A percentile compares a stretch with the other conserved stretches of the same genome.
phyloP scores from a whole-genome alignment of 2,797 vertebrate genomes.

The Okamejei kenojei region DNA sequence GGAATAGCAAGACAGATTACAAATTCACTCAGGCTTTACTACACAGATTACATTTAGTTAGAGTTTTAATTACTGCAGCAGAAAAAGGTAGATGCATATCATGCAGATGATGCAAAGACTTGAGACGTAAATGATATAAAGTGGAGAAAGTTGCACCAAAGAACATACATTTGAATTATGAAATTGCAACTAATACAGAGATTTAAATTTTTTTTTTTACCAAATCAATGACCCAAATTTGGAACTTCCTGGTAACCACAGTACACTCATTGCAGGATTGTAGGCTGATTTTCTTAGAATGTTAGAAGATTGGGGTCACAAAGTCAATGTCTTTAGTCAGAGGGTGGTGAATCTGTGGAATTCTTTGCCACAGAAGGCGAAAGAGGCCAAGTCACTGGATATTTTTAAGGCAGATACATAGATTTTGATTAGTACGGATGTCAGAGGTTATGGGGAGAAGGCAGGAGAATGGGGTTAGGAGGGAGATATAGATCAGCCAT shows the following conservation, averaged over 20 bases:
- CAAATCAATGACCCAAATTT: background rate
- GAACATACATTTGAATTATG: background rate
- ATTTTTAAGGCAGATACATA: no score
- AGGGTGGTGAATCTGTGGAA: no score
- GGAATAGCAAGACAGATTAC: background rate
- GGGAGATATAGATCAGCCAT: no score
- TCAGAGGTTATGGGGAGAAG: no score
- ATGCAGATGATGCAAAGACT: background rate
- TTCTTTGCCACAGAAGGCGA: no score
- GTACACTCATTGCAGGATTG: background rate
- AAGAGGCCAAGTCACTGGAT: no score
- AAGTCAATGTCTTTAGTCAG: no score
- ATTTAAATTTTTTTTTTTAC: background rate
- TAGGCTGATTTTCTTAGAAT: background rate
- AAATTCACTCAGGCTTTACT: background rate
- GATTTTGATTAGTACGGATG: no score
- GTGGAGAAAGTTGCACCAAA: background rate
- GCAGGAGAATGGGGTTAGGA: no score
- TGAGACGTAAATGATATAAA: background rate
- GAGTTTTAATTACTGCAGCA: background rate
- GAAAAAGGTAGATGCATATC: background rate
- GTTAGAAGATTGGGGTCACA: background rate
- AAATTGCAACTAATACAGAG: background rate
- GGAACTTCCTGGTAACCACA: background rate
- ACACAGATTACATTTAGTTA: background rate